Conservation (phyloP, 2,888 invertebrate genomes). For the Amblyjoppa proteus region DNA sequence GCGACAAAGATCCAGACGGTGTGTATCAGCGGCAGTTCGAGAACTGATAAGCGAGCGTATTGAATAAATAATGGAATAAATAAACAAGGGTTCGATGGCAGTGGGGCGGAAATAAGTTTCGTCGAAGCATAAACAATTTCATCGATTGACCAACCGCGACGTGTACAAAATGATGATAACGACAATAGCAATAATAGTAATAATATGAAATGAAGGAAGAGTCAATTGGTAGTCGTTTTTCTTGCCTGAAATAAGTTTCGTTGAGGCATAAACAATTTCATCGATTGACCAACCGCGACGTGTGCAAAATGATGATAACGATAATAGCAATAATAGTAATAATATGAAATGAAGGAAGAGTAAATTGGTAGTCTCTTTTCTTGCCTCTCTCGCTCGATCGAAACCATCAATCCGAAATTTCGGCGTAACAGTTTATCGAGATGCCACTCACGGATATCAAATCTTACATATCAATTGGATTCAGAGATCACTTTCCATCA, state of each 20-base stretch:
- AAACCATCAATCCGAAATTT: constrained; percentile 18
- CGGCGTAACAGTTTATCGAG: constrained; percentile 27
- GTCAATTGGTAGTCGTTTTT: background rate
- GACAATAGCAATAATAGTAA: constrained; percentile 16
- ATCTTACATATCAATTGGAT: constrained; percentile 6
- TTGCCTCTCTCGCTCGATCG: background rate
- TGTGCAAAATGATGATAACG: background rate
- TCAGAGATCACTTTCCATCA: background rate
- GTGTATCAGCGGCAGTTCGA: constrained; percentile 65
- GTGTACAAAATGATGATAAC: constrained; percentile 2
- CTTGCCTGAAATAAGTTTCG: too few species aligned
- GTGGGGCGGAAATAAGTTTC: constrained; percentile 38
- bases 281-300: background rate
- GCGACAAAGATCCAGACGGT: constrained; percentile 66
- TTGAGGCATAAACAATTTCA: too few species aligned
- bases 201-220: background rate
- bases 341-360: background rate
- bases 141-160: constrained; percentile 41
- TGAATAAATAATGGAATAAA: constrained; percentile 71
- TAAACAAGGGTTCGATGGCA: constrained; percentile 69
- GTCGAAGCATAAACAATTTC: constrained; percentile 59
- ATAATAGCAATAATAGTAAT: constrained; percentile 17
- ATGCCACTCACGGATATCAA: constrained; percentile 27
- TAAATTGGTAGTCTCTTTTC: background rate
- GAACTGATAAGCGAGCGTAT: constrained; percentile 72